Conservation (phyloP, 2,797 vertebrate genomes). For the Sebastes nivosus region DNA sequence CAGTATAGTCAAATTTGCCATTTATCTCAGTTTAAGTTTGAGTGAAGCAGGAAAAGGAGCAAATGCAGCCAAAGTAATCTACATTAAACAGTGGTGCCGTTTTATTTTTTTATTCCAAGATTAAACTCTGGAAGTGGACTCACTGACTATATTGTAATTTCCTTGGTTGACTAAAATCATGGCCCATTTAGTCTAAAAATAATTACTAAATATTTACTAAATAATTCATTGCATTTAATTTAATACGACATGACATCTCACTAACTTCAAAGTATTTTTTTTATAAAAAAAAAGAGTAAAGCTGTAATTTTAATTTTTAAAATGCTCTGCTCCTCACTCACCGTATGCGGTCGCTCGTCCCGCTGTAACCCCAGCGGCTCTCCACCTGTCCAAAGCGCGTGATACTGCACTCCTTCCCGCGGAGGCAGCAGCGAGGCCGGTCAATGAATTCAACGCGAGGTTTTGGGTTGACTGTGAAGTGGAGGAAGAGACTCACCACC, state of each 20-base stretch:
- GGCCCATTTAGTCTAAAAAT: background rate
- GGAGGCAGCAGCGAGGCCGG: constrained; percentile 93
- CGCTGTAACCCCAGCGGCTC: constrained; percentile 98
- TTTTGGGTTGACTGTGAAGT: constrained; percentile 98
- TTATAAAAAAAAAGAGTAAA: background rate
- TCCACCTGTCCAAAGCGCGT: constrained; percentile 96
- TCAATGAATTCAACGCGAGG: constrained; percentile 97
- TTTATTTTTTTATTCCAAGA: background rate
- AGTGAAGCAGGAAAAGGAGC: background rate
- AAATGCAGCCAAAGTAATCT: background rate
- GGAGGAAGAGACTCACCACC: constrained; percentile 97
- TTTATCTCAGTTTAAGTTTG: background rate
- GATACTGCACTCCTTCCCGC: constrained; percentile 96
- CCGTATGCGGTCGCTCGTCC: constrained; percentile 96
- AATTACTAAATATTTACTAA: background rate
- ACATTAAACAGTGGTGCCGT: background rate
- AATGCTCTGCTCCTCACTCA: constrained; percentile 57
- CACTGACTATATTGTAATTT: background rate
- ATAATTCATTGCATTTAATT: background rate
- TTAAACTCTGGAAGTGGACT: background rate
- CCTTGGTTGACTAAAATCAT: background rate
- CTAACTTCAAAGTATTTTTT: background rate
- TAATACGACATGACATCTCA: background rate
- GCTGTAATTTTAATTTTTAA: background rate
- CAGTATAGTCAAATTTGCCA: background rate